A percentile compares a stretch with the other conserved stretches of the same genome.
Conservation (phyloP, 2,113 vertebrate genomes). For the Steatornis caripensis region DNA sequence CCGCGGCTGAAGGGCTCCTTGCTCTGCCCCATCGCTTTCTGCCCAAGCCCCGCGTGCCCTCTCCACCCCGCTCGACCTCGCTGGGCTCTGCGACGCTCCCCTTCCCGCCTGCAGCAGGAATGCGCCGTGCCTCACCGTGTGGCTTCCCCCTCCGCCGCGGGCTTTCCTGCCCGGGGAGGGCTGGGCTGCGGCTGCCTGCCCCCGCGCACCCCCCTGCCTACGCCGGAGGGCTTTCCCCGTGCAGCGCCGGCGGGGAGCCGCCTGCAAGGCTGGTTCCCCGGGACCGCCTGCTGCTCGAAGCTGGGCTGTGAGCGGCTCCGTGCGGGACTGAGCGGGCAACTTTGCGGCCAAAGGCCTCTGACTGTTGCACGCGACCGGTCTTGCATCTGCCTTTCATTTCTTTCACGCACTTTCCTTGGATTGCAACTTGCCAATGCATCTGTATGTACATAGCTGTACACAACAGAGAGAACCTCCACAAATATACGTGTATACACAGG, state of each 20-base stretch:
- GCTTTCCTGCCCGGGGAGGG: neutral
- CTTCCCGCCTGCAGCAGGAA: neutral
- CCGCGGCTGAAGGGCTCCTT: neutral
- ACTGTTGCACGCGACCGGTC: neutral
- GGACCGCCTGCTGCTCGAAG: neutral
- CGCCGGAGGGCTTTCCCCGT: neutral
- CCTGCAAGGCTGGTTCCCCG: neutral
- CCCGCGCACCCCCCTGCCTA: neutral
- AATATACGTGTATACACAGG: neutral
- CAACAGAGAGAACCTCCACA: neutral
- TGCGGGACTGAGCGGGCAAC: neutral
- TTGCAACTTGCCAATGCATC: conserved; percentile 53
- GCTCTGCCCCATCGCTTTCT: neutral
- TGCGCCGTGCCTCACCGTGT: neutral
- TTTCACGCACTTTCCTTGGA: conserved; percentile 30
- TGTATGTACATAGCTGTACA: conserved; percentile 37
- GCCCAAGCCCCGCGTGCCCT: neutral
- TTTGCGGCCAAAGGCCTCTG: neutral
- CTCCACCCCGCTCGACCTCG: neutral
- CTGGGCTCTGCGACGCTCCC: neutral
- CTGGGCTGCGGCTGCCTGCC: neutral
- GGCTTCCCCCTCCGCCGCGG: neutral
- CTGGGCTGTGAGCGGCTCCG: neutral
- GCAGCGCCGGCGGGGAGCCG: neutral
- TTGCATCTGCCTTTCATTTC: conserved; percentile 46